These are phyloP conservation scores for Ophthalmolycus amberensis DNA, from an alignment of 2,113 vertebrate species.

Conservation along the genomic window DNA sequence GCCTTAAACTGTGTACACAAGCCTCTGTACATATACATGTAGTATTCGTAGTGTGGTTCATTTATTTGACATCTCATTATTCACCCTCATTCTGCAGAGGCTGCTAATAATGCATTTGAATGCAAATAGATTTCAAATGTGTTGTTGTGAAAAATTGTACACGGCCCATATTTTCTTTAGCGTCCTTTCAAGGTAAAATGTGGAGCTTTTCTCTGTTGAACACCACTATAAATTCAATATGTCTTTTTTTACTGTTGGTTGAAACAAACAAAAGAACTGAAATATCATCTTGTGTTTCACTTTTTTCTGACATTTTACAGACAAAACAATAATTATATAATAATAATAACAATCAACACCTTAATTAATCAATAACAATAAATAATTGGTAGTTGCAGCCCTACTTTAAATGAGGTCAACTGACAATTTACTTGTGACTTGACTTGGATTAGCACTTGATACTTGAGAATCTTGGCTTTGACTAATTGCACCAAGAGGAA, in stretches of 20 bases:
- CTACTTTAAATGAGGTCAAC: neutral
- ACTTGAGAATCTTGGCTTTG: neutral
- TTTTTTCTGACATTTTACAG: neutral
- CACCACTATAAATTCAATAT: neutral
- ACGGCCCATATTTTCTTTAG: neutral
- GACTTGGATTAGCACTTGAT: neutral
- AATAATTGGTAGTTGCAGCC: too few relatives aligned
- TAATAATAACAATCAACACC: neutral
- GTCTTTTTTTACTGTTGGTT: neutral
- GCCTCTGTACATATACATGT: neutral
- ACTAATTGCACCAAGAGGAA: neutral
- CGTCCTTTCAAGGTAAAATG: neutral
- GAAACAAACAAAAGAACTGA: neutral
- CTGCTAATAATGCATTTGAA: neutral
- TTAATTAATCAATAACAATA: neutral
- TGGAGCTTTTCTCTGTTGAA: neutral
- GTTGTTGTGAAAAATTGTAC: neutral
- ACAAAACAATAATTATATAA: neutral
- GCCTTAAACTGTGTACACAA: neutral
- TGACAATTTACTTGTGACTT: neutral
- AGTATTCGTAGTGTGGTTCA: neutral
- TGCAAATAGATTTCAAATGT: constrained; percentile 5
- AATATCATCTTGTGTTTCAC: neutral
- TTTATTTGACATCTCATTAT: constrained; percentile 10
- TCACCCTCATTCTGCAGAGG: neutral